phyloP scores from a whole-genome alignment of 2,113 vertebrate genomes.

The Phylloscopus whistleri region DNA sequence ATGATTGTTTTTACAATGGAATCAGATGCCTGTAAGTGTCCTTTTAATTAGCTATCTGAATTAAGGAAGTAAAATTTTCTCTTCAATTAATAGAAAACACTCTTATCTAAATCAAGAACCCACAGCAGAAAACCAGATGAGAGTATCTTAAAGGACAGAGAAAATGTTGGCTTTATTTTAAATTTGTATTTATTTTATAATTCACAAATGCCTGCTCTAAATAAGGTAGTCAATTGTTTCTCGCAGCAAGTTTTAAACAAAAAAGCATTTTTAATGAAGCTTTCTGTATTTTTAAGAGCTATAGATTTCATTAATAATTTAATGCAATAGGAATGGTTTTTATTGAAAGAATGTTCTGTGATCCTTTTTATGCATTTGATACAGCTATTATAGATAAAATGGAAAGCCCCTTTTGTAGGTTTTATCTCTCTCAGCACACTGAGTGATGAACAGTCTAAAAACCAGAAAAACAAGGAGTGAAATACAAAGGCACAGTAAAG shows the following conservation, averaged over 20 bases:
- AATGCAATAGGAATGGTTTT: background rate
- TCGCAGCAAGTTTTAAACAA: background rate
- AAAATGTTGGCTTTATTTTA: background rate
- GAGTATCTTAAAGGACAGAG: background rate
- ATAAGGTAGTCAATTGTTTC: background rate
- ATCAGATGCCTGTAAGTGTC: background rate
- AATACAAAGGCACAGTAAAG: background rate
- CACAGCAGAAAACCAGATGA: background rate
- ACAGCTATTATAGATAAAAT: background rate
- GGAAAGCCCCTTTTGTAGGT: background rate
- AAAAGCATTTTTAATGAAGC: background rate
- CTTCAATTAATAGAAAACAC: background rate
- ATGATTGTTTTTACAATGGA: background rate
- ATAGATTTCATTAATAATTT: background rate
- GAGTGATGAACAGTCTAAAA: background rate
- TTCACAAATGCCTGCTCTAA: background rate
- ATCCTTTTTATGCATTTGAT: background rate
- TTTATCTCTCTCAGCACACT: background rate
- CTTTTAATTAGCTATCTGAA: background rate
- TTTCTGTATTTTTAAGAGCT: background rate
- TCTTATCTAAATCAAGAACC: background rate
- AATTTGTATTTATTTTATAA: background rate
- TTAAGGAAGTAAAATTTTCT: background rate
- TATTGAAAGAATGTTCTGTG: background rate
- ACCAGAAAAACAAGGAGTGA: background rate